Conservation (phyloP, 1,140 invertebrate genomes). For the Chironomus tepperi region DNA sequence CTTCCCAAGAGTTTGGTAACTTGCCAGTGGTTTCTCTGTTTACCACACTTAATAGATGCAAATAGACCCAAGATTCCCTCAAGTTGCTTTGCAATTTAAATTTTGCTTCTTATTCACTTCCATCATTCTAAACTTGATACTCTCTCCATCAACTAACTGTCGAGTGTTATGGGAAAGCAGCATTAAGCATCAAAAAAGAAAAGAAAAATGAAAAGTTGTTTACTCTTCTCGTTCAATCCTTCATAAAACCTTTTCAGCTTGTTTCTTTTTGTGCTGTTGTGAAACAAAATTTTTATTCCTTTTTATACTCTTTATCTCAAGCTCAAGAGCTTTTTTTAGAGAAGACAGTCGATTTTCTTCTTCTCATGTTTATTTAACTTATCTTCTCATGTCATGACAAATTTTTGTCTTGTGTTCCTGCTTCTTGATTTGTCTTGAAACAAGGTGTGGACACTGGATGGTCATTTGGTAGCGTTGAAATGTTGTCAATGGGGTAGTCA, state of each 20-base stretch:
- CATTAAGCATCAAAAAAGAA: background rate
- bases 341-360: background rate
- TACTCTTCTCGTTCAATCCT: background rate
- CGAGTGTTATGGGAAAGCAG: background rate
- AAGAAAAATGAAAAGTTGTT: conserved; percentile 1
- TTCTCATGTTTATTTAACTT: conserved; percentile 15
- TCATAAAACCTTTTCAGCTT: background rate
- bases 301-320: background rate
- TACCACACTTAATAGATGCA: too few species aligned
- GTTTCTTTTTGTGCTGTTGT: background rate
- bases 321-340: background rate
- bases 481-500: too few species aligned
- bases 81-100: too few species aligned
- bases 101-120: too few species aligned
- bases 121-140: background rate
- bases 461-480: too few species aligned
- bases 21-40: too few species aligned
- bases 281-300: background rate
- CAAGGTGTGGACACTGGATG: too few species aligned
- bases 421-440: too few species aligned
- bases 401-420: background rate
- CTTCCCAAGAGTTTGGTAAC: too few species aligned
- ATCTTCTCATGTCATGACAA: background rate
- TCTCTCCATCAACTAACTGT: background rate
- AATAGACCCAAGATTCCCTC: too few species aligned